Evolutionary conservation across 2,113 vertebrate genomes (phyloP), one percentile per base, ranked within the genome.

Genomic region (Pelodiscus sinensis): DNA sequence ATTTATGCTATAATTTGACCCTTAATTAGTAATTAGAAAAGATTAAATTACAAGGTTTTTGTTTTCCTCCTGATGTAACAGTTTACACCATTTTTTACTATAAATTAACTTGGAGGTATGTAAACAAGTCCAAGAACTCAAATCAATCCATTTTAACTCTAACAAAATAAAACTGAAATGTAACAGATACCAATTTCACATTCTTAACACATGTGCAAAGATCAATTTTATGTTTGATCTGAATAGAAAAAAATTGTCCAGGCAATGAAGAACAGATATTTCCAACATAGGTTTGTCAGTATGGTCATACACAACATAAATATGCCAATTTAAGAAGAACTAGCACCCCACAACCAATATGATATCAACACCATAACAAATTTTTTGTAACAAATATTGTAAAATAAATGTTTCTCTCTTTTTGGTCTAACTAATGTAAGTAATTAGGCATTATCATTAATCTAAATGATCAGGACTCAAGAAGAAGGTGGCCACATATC

Each of bases 211-310:
- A 52, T 6, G 15, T 80, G 19, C 18, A 87, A 94, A 92, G 82
- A 52, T 81, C 25, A 16, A 16, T 21, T 77, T 78, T 15, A 86
- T 35, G 38, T 50, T 50, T 77, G 24, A 50, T 7, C 35, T 44
- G 38, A 83, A 83, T 55, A 22, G 79, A 87, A 12, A 80, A 75
- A 44, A 92, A 79, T 87, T 84, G 80, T 87, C 90, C 35, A 84
- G 83, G 35, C 9, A 73, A 78, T 81, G 83, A 96, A 85, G 25
- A 29, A 80, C n/a, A 82, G 0, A 21, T 95, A 91, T 90, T 85
- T 24, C 82, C 86, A 90, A 87, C 18, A 87, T 14, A 91, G 58
- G 24, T 4, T 85, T 14, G n/a, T 29, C 11, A 22, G 3, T 79
- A 81, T 50, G 75, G 85, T 57, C 60, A 87, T 79, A 4, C 50